Evolutionary conservation across 1,140 invertebrate genomes (phyloP).

Genomic region (Atta colombica): DNA sequence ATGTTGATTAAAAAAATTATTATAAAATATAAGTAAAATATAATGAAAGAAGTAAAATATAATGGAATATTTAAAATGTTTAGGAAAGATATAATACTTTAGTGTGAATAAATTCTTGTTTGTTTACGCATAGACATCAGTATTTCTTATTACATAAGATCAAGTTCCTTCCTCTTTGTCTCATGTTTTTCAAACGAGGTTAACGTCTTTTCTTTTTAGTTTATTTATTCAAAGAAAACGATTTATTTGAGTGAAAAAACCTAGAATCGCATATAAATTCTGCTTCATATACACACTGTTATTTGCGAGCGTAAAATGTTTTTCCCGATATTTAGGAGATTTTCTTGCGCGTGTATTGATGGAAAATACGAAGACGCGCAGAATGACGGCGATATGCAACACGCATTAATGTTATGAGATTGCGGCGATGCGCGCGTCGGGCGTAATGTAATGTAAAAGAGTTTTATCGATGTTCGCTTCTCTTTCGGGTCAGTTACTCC

Average conservation of each 20-base stretch:
- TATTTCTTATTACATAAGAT: neutral
- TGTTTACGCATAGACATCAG: too few relatives aligned
- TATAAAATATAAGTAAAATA: neutral
- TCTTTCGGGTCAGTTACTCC: constrained; percentile 67
- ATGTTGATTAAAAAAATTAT: neutral
- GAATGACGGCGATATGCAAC: constrained; percentile 46
- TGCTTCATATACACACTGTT: neutral
- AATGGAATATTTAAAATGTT: neutral
- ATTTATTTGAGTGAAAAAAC: neutral
- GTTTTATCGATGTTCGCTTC: constrained; percentile 70
- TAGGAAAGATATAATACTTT: neutral
- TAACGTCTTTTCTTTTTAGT: neutral
- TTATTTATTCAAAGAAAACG: neutral
- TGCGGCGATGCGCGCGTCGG: constrained; percentile 58
- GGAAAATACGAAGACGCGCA: constrained; percentile 53
- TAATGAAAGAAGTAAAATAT: neutral
- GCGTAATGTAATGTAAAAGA: constrained; percentile 73
- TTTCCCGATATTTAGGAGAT: constrained; percentile 50
- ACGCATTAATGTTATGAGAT: constrained; percentile 76
- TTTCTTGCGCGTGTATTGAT: constrained; percentile 26
- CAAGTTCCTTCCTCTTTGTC: neutral
- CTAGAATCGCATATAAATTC: neutral
- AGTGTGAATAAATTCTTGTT: neutral
- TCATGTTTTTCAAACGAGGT: neutral
- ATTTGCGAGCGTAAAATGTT: constrained; percentile 46